Evolutionary conservation across 2,113 vertebrate genomes (phyloP).

Genomic region (Solea solea): DNA sequence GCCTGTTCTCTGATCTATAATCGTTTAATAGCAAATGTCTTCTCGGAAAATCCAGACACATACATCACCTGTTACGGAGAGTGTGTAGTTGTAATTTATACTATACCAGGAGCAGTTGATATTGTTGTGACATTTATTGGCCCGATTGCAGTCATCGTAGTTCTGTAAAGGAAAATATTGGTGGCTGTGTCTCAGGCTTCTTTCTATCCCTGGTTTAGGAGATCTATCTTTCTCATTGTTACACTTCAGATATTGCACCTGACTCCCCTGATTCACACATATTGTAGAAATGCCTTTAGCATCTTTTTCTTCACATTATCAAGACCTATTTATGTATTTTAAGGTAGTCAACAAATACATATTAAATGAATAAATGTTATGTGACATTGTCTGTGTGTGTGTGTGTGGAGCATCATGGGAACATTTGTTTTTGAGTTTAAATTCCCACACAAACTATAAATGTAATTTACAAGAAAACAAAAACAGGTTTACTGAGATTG

Average conservation of each 20-base stretch:
- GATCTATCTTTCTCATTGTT: too few relatives aligned
- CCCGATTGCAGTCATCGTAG: neutral
- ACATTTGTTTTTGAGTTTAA: constrained; percentile 26
- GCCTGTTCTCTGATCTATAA: neutral
- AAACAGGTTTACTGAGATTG: too few relatives aligned
- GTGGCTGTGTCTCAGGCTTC: neutral
- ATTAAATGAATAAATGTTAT: too few relatives aligned
- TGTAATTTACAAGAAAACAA: too few relatives aligned
- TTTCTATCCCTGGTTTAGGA: neutral
- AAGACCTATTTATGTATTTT: too few relatives aligned
- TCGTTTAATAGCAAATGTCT: neutral
- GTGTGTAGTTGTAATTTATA: neutral
- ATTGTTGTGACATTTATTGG: neutral
- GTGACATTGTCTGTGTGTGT: constrained; percentile 51
- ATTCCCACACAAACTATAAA: constrained; percentile 10
- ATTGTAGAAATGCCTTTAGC: neutral
- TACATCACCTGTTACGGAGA: neutral
- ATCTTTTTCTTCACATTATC: neutral
- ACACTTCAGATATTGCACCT: neutral
- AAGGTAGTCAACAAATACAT: too few relatives aligned
- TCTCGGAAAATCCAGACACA: neutral
- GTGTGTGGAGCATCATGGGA: constrained; percentile 48
- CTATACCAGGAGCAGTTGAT: neutral
- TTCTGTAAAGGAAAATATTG: neutral
- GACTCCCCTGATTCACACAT: neutral